Evolutionary conservation across 2,113 vertebrate genomes (phyloP), one percentile per base, ranked within the genome.

Genomic region (Notiomystis cincta): DNA sequence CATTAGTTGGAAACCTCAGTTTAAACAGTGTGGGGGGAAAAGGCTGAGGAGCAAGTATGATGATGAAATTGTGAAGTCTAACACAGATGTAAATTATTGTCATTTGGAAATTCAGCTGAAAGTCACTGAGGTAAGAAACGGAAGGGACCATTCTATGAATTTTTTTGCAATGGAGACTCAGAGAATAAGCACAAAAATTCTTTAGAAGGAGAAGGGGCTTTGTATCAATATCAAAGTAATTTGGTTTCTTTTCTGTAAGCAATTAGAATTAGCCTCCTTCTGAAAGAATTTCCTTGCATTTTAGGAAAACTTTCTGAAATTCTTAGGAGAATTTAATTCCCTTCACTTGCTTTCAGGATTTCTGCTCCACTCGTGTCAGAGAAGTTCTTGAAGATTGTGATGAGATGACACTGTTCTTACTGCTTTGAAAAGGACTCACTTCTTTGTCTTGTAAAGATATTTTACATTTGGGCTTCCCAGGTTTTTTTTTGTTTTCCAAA

Each of bases 141-240:
- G 31, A 73, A 82, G 7, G 22, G 25, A 48, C 6, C 4, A 42
- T 40, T 48, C 21, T 15, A 35, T 35, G 14, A 45, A 2, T 7
- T 23, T 14, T 57, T 70, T 47, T 90, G n/a, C 66, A 85, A 66
- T 8, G 8, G 24, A 66, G 5, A 56, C 11, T 75, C 37, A 50
- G 53, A 71, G 21, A 53, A 86, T 47, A 47, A 67, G 20, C 31
- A 79, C 6, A 56, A 67, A 83, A 82, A 64, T 30, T 57, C 65
- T 71, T 71, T 47, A 53, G n/a, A 57, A 75, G 16, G 22, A 82
- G 21, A 73, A 75, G 11, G 18, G 28, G 24, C 13, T 85, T 69
- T 0, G 0, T 82, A 66, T 66, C 37, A 44, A 53, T 22, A 71
- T 4, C 22, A 45, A n/a, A 78, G 18, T 27, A 14, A 45, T n/a